Percentiles rank a stretch among this genome's conserved stretches.
These are phyloP conservation scores for Sander lucioperca DNA, from an alignment of 2,113 vertebrate genomes.

Conservation along the genomic window DNA sequence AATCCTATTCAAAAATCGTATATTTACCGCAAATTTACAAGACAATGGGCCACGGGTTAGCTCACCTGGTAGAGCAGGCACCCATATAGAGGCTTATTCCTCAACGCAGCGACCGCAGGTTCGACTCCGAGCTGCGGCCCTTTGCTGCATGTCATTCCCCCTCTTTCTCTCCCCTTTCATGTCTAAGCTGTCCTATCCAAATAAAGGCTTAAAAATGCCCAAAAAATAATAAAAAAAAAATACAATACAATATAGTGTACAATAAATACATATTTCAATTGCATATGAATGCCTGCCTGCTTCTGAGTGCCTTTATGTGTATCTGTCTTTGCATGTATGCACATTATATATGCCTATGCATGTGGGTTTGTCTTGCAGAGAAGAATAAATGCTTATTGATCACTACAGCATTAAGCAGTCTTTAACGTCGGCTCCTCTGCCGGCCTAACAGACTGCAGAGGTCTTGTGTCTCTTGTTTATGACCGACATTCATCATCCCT, in stretches of 20 bases:
- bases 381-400: constrained; percentile 65
- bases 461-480: constrained; percentile 62
- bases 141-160: too few species aligned
- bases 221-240: too few species aligned
- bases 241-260: neutral
- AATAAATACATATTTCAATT: neutral
- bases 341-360: constrained; percentile 10
- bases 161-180: too few species aligned
- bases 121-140: too few species aligned
- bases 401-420: constrained; percentile 21
- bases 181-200: too few species aligned
- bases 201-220: too few species aligned
- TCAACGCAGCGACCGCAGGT: too few species aligned
- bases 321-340: neutral
- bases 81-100: too few species aligned
- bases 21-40: neutral
- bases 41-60: neutral
- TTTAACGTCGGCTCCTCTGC: constrained; percentile 39
- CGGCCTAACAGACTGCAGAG: constrained; percentile 37
- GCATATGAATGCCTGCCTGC: neutral
- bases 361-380: constrained; percentile 30
- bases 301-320: neutral
- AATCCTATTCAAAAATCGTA: neutral
- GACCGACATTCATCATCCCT: constrained; percentile 45
- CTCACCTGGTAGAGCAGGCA: too few species aligned